These are phyloP conservation scores for Mythimna loreyi DNA, from an alignment of 2,888 invertebrate genomes.

Conservation along the genomic window DNA sequence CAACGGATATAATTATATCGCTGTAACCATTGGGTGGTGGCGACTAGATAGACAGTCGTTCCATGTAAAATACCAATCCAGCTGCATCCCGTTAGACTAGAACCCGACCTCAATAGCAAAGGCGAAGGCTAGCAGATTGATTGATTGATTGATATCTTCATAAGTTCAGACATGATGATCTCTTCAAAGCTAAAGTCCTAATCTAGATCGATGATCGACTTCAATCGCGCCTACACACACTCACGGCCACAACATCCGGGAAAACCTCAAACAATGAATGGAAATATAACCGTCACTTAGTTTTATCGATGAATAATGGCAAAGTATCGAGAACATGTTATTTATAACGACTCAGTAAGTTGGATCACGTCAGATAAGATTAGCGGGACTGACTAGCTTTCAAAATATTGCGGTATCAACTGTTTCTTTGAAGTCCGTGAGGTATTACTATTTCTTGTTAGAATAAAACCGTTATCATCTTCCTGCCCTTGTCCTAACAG, in stretches of 20 bases:
- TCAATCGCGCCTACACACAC: slow-evolving; percentile 5
- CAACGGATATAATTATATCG: no score
- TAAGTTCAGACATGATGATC: neutral
- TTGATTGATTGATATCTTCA: slow-evolving; percentile 3
- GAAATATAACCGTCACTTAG: slow-evolving; percentile 41
- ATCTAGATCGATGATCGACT: neutral
- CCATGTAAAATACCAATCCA: no score
- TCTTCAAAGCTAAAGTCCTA: slow-evolving; percentile 3
- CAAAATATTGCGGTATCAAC: slow-evolving; percentile 9
- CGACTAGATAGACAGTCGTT: no score
- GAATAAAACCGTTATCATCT: neutral
- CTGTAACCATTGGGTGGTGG: no score
- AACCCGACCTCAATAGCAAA: no score
- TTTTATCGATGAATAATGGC: slow-evolving; percentile 52
- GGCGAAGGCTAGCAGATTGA: no score
- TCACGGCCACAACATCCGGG: slow-evolving; percentile 42
- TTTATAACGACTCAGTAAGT: slow-evolving; percentile 22
- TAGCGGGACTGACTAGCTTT: slow-evolving; percentile 21
- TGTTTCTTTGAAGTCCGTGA: slow-evolving; percentile 6
- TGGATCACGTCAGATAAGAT: slow-evolving; percentile 57
- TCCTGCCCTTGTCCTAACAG: no score
- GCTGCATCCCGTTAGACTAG: no score
- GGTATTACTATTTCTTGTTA: neutral
- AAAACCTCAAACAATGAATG: slow-evolving; percentile 36
- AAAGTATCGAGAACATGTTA: slow-evolving; percentile 39